phyloP scores from a whole-genome alignment of 1,140 invertebrate genomes.

The Olivierus martensii region DNA sequence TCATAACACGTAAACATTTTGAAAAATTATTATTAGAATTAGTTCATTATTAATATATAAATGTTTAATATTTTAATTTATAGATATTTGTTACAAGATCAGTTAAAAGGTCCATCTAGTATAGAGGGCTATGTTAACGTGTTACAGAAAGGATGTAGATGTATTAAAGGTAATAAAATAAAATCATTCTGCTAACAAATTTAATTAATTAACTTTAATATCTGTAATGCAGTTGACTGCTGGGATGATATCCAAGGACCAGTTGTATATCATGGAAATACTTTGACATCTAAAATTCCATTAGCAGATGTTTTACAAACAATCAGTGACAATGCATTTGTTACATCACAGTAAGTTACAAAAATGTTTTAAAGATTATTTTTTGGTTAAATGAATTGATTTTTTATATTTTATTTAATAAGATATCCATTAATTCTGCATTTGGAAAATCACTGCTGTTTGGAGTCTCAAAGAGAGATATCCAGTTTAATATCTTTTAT shows the following conservation, averaged over 20 bases:
- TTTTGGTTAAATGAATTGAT: background rate
- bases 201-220: too few relatives aligned
- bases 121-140: constrained; percentile 39
- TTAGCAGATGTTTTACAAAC: constrained; percentile 39
- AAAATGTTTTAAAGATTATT: background rate
- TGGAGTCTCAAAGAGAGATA: constrained; percentile 27
- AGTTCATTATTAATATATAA: background rate
- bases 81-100: constrained; percentile 42
- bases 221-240: constrained; percentile 34
- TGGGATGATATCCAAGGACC: constrained; percentile 39
- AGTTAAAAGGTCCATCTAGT: constrained; percentile 40
- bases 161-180: constrained; percentile 32
- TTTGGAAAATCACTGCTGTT: constrained; percentile 32
- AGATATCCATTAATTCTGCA: constrained; percentile 34
- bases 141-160: constrained; percentile 34
- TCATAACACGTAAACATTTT: constrained; percentile 33
- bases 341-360: constrained; percentile 30
- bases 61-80: background rate
- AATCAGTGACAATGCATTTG: constrained; percentile 43
- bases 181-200: too few relatives aligned
- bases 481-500: constrained; percentile 22
- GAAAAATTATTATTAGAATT: background rate
- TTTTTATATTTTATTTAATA: background rate
- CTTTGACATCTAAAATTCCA: constrained; percentile 40
- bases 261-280: constrained; percentile 41